These are phyloP conservation scores for Petrophora chlorosata DNA, from an alignment of 2,888 invertebrate genomes.

Conservation along the genomic window DNA sequence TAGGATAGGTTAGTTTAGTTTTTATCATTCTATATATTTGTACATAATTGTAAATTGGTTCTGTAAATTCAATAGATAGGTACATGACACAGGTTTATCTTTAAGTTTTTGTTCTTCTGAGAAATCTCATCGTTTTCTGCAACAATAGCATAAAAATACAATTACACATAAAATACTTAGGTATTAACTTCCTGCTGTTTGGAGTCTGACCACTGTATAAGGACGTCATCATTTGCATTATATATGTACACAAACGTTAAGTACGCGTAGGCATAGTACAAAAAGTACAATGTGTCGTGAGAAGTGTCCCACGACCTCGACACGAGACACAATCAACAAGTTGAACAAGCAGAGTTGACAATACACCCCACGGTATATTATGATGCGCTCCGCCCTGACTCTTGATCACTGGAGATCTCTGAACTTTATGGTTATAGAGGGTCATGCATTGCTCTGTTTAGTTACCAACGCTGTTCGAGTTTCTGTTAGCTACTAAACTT, in stretches of 20 bases:
- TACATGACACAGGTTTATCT: too few species aligned
- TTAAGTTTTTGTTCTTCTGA: too few species aligned
- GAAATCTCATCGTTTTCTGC: background rate
- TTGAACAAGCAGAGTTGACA: slow-evolving; percentile 37
- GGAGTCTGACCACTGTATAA: slow-evolving; percentile 10
- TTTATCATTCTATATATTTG: too few species aligned
- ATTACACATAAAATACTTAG: too few species aligned
- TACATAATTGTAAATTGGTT: too few species aligned
- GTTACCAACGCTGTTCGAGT: too few species aligned
- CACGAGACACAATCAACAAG: slow-evolving; percentile 41
- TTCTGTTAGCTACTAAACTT: too few species aligned
- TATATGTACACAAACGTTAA: slow-evolving; percentile 24
- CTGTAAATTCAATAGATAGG: too few species aligned
- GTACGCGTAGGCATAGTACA: slow-evolving; percentile 30
- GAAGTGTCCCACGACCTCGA: slow-evolving; percentile 69
- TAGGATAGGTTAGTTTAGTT: too few species aligned
- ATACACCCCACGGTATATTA: slow-evolving; percentile 26
- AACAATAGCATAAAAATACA: background rate
- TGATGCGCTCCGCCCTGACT: background rate
- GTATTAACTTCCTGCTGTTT: slow-evolving; percentile 16
- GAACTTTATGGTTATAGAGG: slow-evolving; percentile 4
- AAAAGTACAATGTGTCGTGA: slow-evolving; percentile 44
- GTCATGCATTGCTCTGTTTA: background rate
- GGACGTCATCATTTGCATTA: slow-evolving; percentile 51
- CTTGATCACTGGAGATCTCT: background rate